These are phyloP conservation scores for Corythornis cristatus DNA, from an alignment of 2,113 vertebrate species.

Conservation along the genomic window DNA sequence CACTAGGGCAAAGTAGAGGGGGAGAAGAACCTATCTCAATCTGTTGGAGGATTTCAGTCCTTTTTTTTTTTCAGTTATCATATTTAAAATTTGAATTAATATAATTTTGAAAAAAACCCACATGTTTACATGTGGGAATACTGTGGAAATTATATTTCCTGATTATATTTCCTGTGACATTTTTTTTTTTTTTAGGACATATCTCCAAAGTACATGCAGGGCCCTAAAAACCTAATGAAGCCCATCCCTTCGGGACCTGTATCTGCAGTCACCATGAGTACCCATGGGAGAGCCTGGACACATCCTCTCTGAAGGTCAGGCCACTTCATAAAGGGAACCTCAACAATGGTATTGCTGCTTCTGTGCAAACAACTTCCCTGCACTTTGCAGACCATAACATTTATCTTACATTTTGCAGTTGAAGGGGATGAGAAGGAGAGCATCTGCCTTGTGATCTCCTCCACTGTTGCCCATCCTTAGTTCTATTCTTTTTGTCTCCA, in stretches of 20 bases:
- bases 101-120: neutral
- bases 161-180: neutral
- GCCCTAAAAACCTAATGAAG: neutral
- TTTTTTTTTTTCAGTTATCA: neutral
- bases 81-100: neutral
- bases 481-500: neutral
- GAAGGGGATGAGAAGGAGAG: neutral
- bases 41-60: neutral
- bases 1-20: no score
- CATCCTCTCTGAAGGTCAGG: neutral
- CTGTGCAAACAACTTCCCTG: neutral
- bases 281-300: fast-evolving
- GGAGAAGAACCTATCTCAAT: no score
- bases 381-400: neutral
- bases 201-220: neutral
- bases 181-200: neutral
- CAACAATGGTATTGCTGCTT: neutral
- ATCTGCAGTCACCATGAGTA: neutral
- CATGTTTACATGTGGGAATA: neutral
- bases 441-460: neutral
- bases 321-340: neutral
- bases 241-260: neutral
- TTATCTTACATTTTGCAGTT: neutral
- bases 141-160: neutral
- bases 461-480: neutral